Evolutionary conservation across 2,113 vertebrate species (phyloP).

Genomic region (Apistogramma diplotaenia): DNA sequence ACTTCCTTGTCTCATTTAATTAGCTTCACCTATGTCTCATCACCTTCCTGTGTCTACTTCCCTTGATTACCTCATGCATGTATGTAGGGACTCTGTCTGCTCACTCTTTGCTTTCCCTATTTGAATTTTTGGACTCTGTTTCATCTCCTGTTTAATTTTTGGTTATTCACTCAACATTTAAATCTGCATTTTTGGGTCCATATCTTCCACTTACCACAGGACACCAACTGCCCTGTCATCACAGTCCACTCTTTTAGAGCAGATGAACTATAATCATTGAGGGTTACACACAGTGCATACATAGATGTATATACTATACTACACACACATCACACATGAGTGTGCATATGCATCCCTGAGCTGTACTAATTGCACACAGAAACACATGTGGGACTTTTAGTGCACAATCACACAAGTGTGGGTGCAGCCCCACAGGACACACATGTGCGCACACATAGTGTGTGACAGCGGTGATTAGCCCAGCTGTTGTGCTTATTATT

Average conservation of each 20-base stretch:
- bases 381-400: not conserved
- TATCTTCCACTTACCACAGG: too few relatives aligned
- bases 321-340: not conserved
- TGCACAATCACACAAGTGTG: not conserved
- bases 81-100: too few relatives aligned
- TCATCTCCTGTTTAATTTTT: too few relatives aligned
- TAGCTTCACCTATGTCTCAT: too few relatives aligned
- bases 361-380: not conserved
- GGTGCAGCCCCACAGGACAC: not conserved
- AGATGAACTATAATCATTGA: not conserved
- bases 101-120: too few relatives aligned
- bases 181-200: too few relatives aligned
- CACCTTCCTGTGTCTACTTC: too few relatives aligned
- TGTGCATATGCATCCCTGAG: not conserved
- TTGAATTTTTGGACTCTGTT: too few relatives aligned
- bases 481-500: slow-evolving; percentile 17
- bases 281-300: not conserved
- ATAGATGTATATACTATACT: not conserved
- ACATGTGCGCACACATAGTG: not conserved
- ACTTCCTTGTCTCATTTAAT: too few relatives aligned
- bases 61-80: too few relatives aligned
- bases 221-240: fast-evolving
- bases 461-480: not conserved
- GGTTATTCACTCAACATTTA: too few relatives aligned
- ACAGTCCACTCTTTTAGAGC: not conserved